Evolutionary conservation across 2,797 vertebrate species (phyloP).

Genomic region (Crax fasciolata): DNA sequence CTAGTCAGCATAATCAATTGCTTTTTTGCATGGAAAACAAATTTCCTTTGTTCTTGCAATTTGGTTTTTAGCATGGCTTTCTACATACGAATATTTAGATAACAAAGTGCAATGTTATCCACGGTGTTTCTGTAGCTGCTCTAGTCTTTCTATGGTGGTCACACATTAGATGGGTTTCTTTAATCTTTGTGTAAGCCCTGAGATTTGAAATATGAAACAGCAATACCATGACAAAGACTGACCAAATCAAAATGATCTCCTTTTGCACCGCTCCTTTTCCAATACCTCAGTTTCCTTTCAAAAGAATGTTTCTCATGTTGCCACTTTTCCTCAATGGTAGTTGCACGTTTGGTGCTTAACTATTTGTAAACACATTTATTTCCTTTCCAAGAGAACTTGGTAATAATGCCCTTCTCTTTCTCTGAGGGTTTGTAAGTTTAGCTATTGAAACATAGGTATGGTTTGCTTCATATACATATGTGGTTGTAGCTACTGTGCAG

Average conservation of each 20-base stretch:
- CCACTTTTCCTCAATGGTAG: not conserved
- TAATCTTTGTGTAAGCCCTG: not conserved
- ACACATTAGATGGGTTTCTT: not conserved
- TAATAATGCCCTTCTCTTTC: not conserved
- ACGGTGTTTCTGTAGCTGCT: not conserved
- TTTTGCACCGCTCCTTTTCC: not conserved
- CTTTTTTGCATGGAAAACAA: not conserved
- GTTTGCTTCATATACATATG: not conserved
- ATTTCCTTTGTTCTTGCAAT: not conserved
- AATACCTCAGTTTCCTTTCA: not conserved
- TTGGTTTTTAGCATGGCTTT: not conserved
- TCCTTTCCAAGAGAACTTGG: not conserved
- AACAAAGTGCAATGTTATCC: not conserved
- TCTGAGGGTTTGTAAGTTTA: not conserved
- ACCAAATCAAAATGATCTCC: not conserved
- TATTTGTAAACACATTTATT: not conserved
- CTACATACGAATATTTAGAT: not conserved
- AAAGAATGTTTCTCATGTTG: not conserved
- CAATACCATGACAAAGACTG: not conserved
- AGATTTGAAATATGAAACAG: not conserved
- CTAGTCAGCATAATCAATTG: not conserved
- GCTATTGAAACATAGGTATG: not conserved
- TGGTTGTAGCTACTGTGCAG: not conserved
- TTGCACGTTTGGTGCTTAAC: not conserved
- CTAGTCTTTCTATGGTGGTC: not conserved